Percentiles rank a stretch among this genome's conserved stretches.
Evolutionary conservation across 92 coral and sea anemone genomes (phyloP).

Genomic region (Pocillopora grandis): DNA sequence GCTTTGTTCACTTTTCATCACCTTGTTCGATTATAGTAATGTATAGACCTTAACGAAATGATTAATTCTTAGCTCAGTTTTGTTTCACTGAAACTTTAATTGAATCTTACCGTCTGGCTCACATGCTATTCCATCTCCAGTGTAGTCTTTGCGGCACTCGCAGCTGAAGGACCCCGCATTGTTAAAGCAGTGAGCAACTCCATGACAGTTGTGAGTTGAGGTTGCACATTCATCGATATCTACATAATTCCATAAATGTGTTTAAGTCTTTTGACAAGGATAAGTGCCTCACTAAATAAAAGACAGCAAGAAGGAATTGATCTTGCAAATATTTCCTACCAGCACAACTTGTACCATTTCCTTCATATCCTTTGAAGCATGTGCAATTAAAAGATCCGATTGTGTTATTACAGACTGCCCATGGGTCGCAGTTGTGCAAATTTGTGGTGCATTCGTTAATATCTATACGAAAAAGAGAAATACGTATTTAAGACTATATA

Average conservation of each 20-base stretch:
- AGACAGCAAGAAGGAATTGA: no score
- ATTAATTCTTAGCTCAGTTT: no score
- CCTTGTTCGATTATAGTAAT: no score
- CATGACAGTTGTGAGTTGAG: no score
- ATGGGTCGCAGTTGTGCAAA: neutral
- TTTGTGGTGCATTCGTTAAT: neutral
- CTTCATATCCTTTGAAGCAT: neutral
- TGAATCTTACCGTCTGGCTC: slow-evolving; percentile 2
- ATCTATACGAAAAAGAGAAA: neutral
- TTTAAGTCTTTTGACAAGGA: neutral
- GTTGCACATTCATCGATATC: no score
- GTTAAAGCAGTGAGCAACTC: no score
- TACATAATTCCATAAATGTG: neutral
- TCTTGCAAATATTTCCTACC: neutral
- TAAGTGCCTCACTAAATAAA: no score
- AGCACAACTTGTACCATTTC: neutral
- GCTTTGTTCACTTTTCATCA: no score
- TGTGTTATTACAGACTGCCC: neutral
- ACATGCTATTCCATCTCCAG: slow-evolving; percentile 16
- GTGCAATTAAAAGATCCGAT: neutral
- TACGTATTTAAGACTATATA: neutral
- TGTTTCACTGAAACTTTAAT: no score
- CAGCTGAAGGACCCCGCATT: no score
- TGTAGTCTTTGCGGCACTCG: neutral
- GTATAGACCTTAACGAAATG: no score